phyloP scores from a whole-genome alignment of 2,797 vertebrate species.

The Thripadectes ignobilis region DNA sequence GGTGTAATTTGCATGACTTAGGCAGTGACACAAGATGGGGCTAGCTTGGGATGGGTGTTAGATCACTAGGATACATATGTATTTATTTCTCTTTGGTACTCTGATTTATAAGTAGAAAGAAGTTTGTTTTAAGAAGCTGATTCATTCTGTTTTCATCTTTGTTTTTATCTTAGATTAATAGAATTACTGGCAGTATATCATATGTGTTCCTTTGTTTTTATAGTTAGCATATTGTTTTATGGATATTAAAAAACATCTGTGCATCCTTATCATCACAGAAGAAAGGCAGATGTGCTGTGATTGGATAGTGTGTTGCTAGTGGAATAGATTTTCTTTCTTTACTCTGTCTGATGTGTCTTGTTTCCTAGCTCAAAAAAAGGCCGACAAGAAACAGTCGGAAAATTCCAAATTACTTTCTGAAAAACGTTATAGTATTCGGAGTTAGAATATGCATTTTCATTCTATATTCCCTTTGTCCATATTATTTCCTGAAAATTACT shows the following conservation, averaged over 20 bases:
- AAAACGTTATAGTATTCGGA: background rate
- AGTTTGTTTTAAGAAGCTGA: slow-evolving; percentile 71
- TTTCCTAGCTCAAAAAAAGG: slow-evolving; percentile 51
- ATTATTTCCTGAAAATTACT: slow-evolving; percentile 6
- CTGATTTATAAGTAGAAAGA: slow-evolving; percentile 80
- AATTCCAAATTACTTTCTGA: slow-evolving; percentile 43
- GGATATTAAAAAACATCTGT: slow-evolving; percentile 74
- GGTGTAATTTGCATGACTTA: slow-evolving; percentile 98
- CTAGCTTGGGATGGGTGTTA: slow-evolving; percentile 85
- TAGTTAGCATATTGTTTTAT: slow-evolving; percentile 74
- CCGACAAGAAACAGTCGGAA: background rate
- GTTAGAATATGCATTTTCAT: slow-evolving; percentile 24
- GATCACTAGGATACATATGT: slow-evolving; percentile 83
- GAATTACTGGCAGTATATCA: slow-evolving; percentile 60
- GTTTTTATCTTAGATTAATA: slow-evolving; percentile 67
- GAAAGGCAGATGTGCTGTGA: slow-evolving; percentile 63
- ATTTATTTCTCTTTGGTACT: slow-evolving; percentile 78
- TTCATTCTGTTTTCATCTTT: slow-evolving; percentile 65
- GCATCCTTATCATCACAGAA: slow-evolving; percentile 61
- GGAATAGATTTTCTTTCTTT: slow-evolving; percentile 62
- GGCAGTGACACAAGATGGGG: slow-evolving; percentile 92
- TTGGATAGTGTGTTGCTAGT: slow-evolving; percentile 36
- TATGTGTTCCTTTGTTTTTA: slow-evolving; percentile 74
- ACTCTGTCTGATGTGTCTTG: slow-evolving; percentile 30
- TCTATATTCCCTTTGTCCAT: background rate